Evolutionary conservation across 2,113 vertebrate species (phyloP).

Genomic region (Sporophila hypoxantha): DNA sequence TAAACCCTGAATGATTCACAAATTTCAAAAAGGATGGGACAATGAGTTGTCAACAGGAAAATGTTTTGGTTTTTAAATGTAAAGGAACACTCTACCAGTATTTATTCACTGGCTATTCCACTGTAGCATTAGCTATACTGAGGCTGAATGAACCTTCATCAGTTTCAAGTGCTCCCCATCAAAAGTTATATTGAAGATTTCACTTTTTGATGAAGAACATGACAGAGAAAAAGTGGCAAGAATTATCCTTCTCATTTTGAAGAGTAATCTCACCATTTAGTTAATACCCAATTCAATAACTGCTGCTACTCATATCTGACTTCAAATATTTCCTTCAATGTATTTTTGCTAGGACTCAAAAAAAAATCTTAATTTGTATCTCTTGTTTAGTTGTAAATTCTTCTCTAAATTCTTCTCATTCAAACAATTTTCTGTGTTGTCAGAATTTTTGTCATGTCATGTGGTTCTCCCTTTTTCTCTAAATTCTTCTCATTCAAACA

Average conservation of each 20-base stretch:
- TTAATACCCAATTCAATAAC: background rate
- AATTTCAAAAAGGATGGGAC: background rate
- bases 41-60: background rate
- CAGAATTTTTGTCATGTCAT: background rate
- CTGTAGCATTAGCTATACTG: background rate
- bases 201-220: background rate
- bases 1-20: accelerated
- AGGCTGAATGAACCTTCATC: background rate
- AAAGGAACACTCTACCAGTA: background rate
- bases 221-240: background rate
- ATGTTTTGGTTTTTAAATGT: background rate
- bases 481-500: background rate
- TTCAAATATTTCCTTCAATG: slow-evolving; percentile 41
- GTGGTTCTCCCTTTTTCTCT: background rate
- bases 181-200: background rate
- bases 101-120: background rate
- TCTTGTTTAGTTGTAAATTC: background rate
- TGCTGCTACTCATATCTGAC: slow-evolving; percentile 17
- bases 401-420: background rate
- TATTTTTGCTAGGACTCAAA: background rate
- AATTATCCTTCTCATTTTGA: background rate
- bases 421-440: background rate
- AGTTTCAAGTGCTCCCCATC: background rate
- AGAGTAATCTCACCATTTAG: background rate
- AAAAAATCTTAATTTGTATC: background rate